These are phyloP conservation scores for Kryphioiulus occultus DNA, from an alignment of 2,888 invertebrate genomes.

Conservation along the genomic window DNA sequence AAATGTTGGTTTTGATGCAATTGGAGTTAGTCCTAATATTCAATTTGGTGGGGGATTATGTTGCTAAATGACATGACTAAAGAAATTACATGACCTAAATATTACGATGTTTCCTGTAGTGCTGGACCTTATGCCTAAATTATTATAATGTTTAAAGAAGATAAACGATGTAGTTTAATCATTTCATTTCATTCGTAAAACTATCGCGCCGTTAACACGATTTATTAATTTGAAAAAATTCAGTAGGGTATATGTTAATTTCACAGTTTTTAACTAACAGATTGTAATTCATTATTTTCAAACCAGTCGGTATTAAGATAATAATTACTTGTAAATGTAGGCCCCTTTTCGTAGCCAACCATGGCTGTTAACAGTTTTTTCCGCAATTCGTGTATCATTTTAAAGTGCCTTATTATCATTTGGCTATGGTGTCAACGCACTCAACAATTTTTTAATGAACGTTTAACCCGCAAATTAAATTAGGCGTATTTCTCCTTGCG, in stretches of 20 bases:
- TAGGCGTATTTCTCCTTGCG: neutral
- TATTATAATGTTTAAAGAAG: too few relatives aligned
- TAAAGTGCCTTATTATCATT: neutral
- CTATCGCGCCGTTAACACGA: neutral
- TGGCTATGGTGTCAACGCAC: slow-evolving; percentile 5
- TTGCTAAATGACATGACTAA: neutral
- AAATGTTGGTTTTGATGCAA: too few relatives aligned
- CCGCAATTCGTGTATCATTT: neutral
- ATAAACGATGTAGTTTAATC: neutral
- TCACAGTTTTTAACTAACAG: neutral
- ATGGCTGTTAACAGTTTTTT: neutral
- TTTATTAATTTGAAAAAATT: neutral
- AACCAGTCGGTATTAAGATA: neutral
- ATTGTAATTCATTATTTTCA: neutral
- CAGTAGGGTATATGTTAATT: neutral
- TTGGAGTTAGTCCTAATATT: too few relatives aligned
- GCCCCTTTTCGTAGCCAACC: neutral
- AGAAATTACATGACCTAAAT: neutral
- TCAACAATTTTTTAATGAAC: neutral
- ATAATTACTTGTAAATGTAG: too few relatives aligned
- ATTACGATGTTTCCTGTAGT: neutral
- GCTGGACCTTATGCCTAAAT: too few relatives aligned
- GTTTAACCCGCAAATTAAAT: neutral
- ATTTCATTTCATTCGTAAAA: neutral
- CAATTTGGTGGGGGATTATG: too few relatives aligned